phyloP scores from a whole-genome alignment of 2,113 vertebrate genomes.

The Felis chaus region DNA sequence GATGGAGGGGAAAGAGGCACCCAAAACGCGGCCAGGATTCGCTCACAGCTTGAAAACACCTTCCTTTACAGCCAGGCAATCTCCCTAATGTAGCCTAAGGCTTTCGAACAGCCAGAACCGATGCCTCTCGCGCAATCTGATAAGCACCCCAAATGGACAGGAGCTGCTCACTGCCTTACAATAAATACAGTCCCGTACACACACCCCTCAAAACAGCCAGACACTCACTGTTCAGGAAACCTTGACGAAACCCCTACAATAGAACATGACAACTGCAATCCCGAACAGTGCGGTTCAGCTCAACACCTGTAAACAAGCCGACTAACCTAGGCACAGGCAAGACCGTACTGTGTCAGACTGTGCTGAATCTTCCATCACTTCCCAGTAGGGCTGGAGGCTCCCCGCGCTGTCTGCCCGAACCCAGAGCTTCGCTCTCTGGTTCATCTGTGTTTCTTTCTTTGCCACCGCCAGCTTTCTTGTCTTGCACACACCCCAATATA shows the following conservation, averaged over 20 bases:
- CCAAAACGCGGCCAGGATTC: constrained; percentile 17
- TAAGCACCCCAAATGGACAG: not conserved
- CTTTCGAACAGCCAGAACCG: not conserved
- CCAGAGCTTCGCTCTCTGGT: not conserved
- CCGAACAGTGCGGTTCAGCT: constrained; percentile 10
- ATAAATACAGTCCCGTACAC: not conserved
- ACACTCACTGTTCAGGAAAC: constrained; percentile 32
- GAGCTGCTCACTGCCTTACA: not conserved
- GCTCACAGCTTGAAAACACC: not conserved
- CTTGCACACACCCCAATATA: not conserved
- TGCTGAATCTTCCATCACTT: not conserved
- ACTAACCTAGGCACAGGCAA: not conserved
- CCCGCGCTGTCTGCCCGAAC: not conserved
- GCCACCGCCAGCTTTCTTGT: not conserved
- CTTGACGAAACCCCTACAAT: constrained; percentile 30
- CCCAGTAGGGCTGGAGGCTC: not conserved
- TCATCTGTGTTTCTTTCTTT: not conserved
- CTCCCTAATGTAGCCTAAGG: not conserved
- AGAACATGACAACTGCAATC: constrained; percentile 33
- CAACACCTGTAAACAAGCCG: not conserved
- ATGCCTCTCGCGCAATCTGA: not conserved
- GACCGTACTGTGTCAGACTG: not conserved
- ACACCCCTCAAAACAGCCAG: not conserved
- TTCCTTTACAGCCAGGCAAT: not conserved
- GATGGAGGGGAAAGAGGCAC: not conserved